Evolutionary conservation across 2,797 vertebrate species (phyloP).

Genomic region (Pangasius larnaudii): DNA sequence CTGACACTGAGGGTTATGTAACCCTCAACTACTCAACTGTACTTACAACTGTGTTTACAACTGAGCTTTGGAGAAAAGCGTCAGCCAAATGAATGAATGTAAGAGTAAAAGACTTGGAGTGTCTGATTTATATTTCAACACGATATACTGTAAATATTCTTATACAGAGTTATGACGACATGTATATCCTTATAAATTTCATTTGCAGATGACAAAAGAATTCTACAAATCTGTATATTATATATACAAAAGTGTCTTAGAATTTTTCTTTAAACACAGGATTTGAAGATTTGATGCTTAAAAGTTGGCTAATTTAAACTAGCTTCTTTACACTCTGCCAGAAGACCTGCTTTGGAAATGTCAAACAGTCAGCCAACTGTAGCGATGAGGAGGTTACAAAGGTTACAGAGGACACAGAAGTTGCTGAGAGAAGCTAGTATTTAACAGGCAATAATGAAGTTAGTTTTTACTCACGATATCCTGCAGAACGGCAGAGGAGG

Average conservation of each 20-base stretch:
- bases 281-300: background rate
- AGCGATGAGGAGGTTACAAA: slow-evolving; percentile 1
- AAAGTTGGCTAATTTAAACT: background rate
- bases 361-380: slow-evolving; percentile 24
- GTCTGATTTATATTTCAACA: background rate
- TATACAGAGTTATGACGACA: background rate
- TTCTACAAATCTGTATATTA: no score
- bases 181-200: background rate
- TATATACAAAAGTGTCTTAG: background rate
- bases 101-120: background rate
- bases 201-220: background rate
- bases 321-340: background rate
- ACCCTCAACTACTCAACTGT: no score
- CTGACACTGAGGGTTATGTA: no score
- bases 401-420: background rate
- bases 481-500: slow-evolving; percentile 69
- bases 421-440: slow-evolving; percentile 36
- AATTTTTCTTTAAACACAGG: background rate
- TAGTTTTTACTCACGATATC: slow-evolving; percentile 93
- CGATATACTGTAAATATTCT: background rate
- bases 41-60: no score
- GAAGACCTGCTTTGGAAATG: background rate
- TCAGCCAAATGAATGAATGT: background rate
- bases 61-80: no score
- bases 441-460: slow-evolving; percentile 29